Conservation (phyloP, 2,113 vertebrate species). For the Callocephalon fimbriatum region DNA sequence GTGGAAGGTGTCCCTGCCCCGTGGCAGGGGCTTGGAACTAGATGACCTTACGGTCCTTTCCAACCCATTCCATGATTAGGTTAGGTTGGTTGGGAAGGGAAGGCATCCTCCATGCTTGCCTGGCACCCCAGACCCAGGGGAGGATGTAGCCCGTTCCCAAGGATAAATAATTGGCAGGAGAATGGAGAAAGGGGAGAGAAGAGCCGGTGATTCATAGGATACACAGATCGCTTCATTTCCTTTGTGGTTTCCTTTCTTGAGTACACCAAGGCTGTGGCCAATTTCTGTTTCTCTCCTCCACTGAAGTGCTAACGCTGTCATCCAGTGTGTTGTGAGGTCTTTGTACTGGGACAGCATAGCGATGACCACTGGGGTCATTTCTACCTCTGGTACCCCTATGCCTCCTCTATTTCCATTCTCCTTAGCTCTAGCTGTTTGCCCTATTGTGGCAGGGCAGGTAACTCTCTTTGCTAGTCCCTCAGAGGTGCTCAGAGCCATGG, state of each 20-base stretch:
- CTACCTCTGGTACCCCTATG: accelerated
- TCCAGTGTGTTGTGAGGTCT: not conserved
- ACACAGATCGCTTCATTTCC: accelerated
- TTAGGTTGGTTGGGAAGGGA: not conserved
- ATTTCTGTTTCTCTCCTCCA: not conserved
- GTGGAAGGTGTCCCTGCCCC: not conserved
- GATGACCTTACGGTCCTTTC: not conserved
- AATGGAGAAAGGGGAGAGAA: not conserved
- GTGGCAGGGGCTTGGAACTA: not conserved
- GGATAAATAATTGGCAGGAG: not conserved
- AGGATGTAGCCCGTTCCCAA: not conserved
- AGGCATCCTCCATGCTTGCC: accelerated
- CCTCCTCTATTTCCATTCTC: not conserved
- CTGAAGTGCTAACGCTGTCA: not conserved
- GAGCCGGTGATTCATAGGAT: not conserved
- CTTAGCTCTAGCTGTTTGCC: accelerated
- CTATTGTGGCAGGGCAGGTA: not conserved
- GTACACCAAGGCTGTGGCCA: not conserved
- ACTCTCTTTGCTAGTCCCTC: not conserved
- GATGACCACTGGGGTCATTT: not conserved
- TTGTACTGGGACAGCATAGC: not conserved
- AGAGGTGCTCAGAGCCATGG: not conserved
- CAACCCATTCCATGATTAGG: not conserved
- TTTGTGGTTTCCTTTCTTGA: accelerated
- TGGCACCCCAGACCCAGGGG: not conserved